phyloP scores from a whole-genome alignment of 2,888 invertebrate genomes.

The Timema podura region DNA sequence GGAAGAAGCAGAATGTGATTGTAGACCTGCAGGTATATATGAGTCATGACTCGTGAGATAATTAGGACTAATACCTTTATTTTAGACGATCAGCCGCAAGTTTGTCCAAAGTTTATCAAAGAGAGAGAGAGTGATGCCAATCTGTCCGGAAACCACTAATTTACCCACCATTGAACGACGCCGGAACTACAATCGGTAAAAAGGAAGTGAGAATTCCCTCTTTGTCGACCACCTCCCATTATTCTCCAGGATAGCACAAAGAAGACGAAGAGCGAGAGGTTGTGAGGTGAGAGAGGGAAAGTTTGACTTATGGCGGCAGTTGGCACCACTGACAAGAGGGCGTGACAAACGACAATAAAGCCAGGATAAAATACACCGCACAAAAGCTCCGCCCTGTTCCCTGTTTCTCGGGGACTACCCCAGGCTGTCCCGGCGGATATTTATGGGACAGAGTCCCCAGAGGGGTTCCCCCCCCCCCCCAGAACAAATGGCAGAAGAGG shows the following conservation, averaged over 20 bases:
- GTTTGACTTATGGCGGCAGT: constrained; percentile 37
- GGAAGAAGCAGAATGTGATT: too few species aligned
- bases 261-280: constrained; percentile 4
- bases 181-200: constrained; percentile 10
- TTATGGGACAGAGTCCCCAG: constrained; percentile 1
- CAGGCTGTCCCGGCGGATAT: constrained; percentile 2
- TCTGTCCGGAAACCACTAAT: too few species aligned
- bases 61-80: too few species aligned
- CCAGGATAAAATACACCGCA: constrained; percentile 36
- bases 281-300: constrained; percentile 24
- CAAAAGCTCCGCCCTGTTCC: constrained; percentile 15
- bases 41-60: too few species aligned
- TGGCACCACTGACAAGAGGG: constrained; percentile 35
- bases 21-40: too few species aligned
- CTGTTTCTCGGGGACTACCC: constrained; percentile 1
- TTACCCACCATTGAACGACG: too few species aligned
- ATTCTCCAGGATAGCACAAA: neutral
- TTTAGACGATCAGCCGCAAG: too few species aligned
- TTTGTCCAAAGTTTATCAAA: too few species aligned
- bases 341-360: constrained; percentile 39
- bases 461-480: neutral
- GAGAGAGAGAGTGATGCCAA: too few species aligned
- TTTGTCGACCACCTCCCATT: neutral
- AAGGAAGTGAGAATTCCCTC: neutral
- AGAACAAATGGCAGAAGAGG: too few species aligned